Evolutionary conservation across 2,888 invertebrate genomes (phyloP).

Genomic region (Catocala fraxini): DNA sequence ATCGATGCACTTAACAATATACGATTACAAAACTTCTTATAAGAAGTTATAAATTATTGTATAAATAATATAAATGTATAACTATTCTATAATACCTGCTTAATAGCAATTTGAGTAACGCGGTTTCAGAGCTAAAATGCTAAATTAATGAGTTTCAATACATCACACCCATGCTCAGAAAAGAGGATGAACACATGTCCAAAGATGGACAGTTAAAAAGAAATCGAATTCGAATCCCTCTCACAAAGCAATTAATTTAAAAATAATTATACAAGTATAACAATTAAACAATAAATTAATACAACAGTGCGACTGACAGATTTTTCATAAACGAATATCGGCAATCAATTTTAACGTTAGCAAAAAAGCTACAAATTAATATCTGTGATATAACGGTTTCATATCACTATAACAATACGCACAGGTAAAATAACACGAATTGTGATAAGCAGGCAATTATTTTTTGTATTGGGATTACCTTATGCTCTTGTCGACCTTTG

Average conservation of each 20-base stretch:
- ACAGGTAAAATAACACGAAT: constrained; percentile 13
- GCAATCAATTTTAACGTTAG: constrained; percentile 29
- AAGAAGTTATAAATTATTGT: too few species aligned
- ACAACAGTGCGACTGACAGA: constrained; percentile 27
- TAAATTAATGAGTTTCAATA: too few species aligned
- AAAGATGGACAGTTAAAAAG: too few species aligned
- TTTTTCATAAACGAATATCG: constrained; percentile 31
- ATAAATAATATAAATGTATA: too few species aligned
- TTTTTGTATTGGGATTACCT: constrained; percentile 39
- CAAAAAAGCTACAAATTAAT: constrained; percentile 41
- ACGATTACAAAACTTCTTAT: too few species aligned
- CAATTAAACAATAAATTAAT: constrained; percentile 39
- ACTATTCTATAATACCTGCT: too few species aligned
- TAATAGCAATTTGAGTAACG: too few species aligned
- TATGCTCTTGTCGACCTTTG: constrained; percentile 34
- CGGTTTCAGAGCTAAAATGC: too few species aligned
- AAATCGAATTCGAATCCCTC: background rate
- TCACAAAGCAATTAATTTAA: constrained; percentile 6
- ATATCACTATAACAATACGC: constrained; percentile 21
- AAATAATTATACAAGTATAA: constrained; percentile 29
- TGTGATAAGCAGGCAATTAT: constrained; percentile 46
- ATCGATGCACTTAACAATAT: too few species aligned
- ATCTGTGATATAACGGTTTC: constrained; percentile 36
- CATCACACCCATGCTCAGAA: too few species aligned
- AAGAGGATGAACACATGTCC: too few species aligned